Percentiles rank a stretch among this genome's conserved stretches.
Evolutionary conservation across 2,113 vertebrate genomes (phyloP).

Genomic region (Gopherus flavomarginatus): DNA sequence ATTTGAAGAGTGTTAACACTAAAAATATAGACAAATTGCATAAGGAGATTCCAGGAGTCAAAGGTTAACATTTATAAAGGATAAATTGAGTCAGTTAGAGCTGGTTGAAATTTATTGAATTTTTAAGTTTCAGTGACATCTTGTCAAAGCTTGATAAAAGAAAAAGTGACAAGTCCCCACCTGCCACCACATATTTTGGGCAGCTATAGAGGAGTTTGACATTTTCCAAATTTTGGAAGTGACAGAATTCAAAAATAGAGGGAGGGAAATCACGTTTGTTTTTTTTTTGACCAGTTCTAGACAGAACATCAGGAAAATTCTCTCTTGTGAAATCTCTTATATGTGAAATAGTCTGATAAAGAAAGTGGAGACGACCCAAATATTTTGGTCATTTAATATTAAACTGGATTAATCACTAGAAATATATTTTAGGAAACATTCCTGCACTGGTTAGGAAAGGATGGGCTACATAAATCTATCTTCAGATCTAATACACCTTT

Average conservation of each 20-base stretch:
- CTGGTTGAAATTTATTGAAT: too few relatives aligned
- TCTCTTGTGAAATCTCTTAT: not conserved
- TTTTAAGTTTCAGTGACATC: fast-evolving
- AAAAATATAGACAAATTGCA: not conserved
- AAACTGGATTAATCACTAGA: not conserved
- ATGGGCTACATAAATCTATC: not conserved
- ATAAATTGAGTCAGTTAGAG: not conserved
- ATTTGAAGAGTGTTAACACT: too few relatives aligned
- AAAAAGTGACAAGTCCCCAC: fast-evolving
- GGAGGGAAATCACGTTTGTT: not conserved
- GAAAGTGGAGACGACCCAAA: not conserved
- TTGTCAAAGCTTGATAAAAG: not conserved
- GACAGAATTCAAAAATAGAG: not conserved
- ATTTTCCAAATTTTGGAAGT: not conserved
- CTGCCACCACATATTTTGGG: not conserved
- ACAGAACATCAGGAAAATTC: not conserved
- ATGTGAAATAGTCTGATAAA: fast-evolving
- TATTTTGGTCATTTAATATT: not conserved
- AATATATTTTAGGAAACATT: not conserved
- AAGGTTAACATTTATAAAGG: not conserved
- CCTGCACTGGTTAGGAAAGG: not conserved
- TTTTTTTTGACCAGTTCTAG: not conserved
- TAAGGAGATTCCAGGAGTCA: fast-evolving
- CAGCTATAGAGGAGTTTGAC: not conserved
- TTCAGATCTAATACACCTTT: not conserved